Evolutionary conservation across 2,888 invertebrate genomes (phyloP).

Genomic region (Galeruca laticollis): DNA sequence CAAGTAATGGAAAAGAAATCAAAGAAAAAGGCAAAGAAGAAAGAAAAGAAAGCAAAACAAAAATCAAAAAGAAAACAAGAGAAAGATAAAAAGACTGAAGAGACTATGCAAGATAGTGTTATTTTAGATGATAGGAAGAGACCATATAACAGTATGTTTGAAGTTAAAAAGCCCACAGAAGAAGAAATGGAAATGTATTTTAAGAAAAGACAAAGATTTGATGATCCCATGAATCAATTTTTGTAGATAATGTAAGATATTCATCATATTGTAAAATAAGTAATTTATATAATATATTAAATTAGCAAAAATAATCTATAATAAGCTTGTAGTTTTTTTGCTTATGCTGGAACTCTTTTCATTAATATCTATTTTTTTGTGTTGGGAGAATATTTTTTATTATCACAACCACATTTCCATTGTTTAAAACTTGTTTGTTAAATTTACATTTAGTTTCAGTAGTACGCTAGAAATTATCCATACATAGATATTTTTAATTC

Average conservation of each 20-base stretch:
- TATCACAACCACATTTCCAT: too few species aligned
- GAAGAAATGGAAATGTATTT: slow-evolving; percentile 95
- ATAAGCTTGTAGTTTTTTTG: too few species aligned
- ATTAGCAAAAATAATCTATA: too few species aligned
- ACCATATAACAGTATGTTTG: slow-evolving; percentile 92
- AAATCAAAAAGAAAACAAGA: slow-evolving; percentile 65
- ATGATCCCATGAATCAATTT: slow-evolving; percentile 92
- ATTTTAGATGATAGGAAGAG: slow-evolving; percentile 89
- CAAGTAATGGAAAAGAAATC: slow-evolving; percentile 67
- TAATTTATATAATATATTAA: too few species aligned
- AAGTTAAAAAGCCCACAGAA: slow-evolving; percentile 86
- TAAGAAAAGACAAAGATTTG: slow-evolving; percentile 84
- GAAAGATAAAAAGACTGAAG: slow-evolving; percentile 70
- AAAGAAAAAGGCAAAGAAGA: slow-evolving; percentile 60
- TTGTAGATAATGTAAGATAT: slow-evolving; percentile 44
- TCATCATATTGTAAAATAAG: too few species aligned
- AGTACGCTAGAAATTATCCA: too few species aligned
- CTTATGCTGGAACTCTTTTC: too few species aligned
- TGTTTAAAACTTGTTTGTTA: too few species aligned
- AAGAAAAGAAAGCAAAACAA: slow-evolving; percentile 64
- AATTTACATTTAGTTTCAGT: too few species aligned
- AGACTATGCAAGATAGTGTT: slow-evolving; percentile 58
- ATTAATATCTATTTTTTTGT: too few species aligned
- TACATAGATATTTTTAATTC: too few species aligned
- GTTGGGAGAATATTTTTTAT: too few species aligned